Evolutionary conservation across 2,113 vertebrate species (phyloP).

Genomic region (Columbina picui): DNA sequence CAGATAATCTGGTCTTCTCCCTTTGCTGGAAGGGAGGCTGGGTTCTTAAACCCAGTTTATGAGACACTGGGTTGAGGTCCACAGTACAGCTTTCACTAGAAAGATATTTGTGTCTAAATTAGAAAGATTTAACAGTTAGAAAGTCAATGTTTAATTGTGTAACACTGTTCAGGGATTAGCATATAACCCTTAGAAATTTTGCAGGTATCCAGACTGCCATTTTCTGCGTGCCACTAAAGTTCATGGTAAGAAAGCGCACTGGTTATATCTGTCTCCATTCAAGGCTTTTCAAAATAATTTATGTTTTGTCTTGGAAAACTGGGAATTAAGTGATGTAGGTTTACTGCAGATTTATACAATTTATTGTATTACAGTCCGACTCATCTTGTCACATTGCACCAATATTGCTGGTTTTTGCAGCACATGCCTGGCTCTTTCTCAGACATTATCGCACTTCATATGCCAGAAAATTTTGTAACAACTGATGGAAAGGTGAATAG

Average conservation of each 20-base stretch:
- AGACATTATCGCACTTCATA: neutral
- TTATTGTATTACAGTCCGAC: neutral
- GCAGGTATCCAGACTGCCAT: neutral
- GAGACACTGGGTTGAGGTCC: neutral
- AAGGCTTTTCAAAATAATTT: constrained; percentile 17
- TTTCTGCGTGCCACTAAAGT: neutral
- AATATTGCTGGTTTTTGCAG: neutral
- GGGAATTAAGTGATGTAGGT: neutral
- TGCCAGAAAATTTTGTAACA: neutral
- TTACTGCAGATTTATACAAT: neutral
- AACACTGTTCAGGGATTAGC: neutral
- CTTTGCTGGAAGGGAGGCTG: neutral
- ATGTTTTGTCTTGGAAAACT: neutral
- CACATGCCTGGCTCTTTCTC: neutral
- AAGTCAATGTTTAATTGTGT: neutral
- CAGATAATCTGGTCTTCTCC: neutral
- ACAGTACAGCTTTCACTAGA: neutral
- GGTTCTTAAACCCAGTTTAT: neutral
- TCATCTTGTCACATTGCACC: neutral
- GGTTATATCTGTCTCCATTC: neutral
- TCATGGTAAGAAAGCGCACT: neutral
- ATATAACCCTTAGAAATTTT: neutral
- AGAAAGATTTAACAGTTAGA: neutral
- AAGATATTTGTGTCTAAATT: neutral
- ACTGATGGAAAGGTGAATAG: neutral